A percentile compares a stretch with the other conserved stretches of the same genome.
These are phyloP conservation scores for Ochotona princeps DNA, from an alignment of 2,113 vertebrate genomes.

Conservation along the genomic window DNA sequence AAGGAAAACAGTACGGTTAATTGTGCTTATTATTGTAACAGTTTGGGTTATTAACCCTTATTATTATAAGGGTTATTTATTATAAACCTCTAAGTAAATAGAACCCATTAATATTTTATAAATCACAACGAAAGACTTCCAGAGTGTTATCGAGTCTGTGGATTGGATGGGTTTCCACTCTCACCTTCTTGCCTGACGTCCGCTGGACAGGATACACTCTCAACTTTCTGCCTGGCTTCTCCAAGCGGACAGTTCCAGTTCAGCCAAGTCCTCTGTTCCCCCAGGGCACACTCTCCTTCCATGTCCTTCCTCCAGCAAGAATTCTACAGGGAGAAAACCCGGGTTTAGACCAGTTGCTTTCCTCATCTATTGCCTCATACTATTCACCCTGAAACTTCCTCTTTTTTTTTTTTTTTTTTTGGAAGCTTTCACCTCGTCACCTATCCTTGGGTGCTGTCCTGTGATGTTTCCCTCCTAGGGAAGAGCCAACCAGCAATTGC, in stretches of 20 bases:
- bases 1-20: neutral
- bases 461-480: neutral
- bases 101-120: neutral
- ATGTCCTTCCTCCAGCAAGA: neutral
- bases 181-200: neutral
- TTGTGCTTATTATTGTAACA: neutral
- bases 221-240: neutral
- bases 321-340: neutral
- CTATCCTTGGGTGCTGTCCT: neutral
- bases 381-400: neutral
- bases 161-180: neutral
- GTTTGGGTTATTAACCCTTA: neutral
- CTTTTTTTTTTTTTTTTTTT: neutral
- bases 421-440: neutral
- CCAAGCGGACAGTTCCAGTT: too few relatives aligned
- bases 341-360: neutral
- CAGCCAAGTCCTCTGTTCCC: accelerated
- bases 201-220: neutral
- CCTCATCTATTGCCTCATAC: neutral
- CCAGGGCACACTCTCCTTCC: neutral
- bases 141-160: neutral
- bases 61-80: neutral
- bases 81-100: neutral
- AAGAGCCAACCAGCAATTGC: neutral
- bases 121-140: neutral